Percentiles rank a stretch among this genome's conserved stretches.
Conservation (phyloP, 1,140 invertebrate genomes). For the Psilanteris sp. region DNA sequence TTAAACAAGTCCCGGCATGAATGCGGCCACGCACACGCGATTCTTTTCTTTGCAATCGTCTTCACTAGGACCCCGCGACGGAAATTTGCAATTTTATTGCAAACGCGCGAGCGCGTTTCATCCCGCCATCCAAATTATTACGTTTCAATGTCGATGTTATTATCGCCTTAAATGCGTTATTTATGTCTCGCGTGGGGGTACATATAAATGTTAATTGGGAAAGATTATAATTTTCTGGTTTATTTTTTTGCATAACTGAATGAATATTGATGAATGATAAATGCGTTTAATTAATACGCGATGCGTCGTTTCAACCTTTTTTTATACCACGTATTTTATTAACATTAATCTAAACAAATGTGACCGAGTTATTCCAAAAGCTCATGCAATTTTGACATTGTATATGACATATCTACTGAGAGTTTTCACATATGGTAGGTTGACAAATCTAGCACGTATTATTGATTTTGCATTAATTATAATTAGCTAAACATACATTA, state of each 20-base stretch:
- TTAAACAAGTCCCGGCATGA: conserved; percentile 73
- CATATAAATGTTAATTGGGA: conserved; percentile 14
- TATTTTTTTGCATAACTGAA: too few species aligned
- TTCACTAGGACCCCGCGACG: conserved; percentile 28
- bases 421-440: too few species aligned
- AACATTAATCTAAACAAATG: too few species aligned
- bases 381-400: too few species aligned
- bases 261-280: conserved; percentile 10
- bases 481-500: too few species aligned
- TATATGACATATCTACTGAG: too few species aligned
- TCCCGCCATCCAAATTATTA: conserved; percentile 27
- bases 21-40: conserved; percentile 65
- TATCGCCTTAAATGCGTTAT: conserved; percentile 33
- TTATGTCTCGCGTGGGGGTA: conserved; percentile 11
- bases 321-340: too few species aligned
- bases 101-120: conserved; percentile 18
- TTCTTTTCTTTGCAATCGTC: conserved; percentile 66
- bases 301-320: too few species aligned
- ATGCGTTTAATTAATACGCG: not conserved
- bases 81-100: conserved; percentile 58
- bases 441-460: too few species aligned
- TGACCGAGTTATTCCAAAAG: too few species aligned
- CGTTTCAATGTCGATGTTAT: conserved; percentile 24
- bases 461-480: too few species aligned
- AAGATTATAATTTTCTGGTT: too few species aligned